phyloP scores from a whole-genome alignment of 2,113 vertebrate species.

The Struthio camelus region DNA sequence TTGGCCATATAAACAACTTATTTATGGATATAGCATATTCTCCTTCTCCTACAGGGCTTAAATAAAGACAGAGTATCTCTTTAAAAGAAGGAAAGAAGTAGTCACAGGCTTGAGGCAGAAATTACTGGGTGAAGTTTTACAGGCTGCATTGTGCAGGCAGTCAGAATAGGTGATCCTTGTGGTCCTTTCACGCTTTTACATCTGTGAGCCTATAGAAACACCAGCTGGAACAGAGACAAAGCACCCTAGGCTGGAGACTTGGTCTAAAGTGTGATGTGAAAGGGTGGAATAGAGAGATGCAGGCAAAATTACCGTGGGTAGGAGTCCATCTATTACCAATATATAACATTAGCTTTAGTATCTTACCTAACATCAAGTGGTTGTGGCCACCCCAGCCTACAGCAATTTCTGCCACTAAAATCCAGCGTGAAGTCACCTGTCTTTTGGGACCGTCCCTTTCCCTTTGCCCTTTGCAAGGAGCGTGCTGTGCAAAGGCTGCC shows the following conservation, averaged over 20 bases:
- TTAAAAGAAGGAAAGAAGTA: background rate
- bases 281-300: background rate
- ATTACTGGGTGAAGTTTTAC: background rate
- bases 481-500: background rate
- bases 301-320: background rate
- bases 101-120: background rate
- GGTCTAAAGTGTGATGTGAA: background rate
- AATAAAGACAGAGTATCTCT: background rate
- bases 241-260: background rate
- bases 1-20: background rate
- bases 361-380: background rate
- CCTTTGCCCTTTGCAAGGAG: background rate
- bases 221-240: background rate
- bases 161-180: background rate
- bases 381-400: background rate
- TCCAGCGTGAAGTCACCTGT: background rate
- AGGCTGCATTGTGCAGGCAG: background rate
- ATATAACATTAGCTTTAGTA: background rate
- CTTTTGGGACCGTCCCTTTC: background rate
- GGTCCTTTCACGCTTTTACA: background rate
- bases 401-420: background rate
- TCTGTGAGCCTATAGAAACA: background rate
- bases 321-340: background rate
- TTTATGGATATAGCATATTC: background rate
- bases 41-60: background rate